Conservation (phyloP, 2,888 invertebrate species). For the Nephrocerus scutellatus region DNA sequence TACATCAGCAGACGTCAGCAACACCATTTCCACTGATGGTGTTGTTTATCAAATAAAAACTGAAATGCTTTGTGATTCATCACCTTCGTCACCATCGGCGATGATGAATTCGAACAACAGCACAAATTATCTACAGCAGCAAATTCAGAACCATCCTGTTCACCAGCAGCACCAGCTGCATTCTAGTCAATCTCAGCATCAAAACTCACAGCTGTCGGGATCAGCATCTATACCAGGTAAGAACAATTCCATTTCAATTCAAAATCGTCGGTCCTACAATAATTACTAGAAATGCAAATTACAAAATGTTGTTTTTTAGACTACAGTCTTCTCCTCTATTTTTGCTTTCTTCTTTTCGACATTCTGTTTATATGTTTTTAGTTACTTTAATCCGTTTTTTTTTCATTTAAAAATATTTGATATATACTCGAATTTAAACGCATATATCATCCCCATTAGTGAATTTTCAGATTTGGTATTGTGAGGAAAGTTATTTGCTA, state of each 20-base stretch:
- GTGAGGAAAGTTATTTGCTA: no score
- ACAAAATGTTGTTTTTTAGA: no score
- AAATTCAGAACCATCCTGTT: slow-evolving; percentile 15
- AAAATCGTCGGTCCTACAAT: no score
- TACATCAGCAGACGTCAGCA: slow-evolving; percentile 22
- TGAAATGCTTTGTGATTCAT: slow-evolving; percentile 40
- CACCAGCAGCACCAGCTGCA: slow-evolving; percentile 24
- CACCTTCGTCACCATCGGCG: slow-evolving; percentile 7
- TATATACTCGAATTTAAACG: no score
- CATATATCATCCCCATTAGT: no score
- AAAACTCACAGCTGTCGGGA: no score
- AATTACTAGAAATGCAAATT: no score
- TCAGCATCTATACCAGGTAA: no score
- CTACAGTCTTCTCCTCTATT: no score
- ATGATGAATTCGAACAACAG: slow-evolving; percentile 21
- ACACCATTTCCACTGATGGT: slow-evolving; percentile 32
- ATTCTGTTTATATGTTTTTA: not conserved
- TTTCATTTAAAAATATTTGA: slow-evolving; percentile 6
- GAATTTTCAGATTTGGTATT: no score
- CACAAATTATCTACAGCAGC: slow-evolving; percentile 25
- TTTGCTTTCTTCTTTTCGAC: not conserved
- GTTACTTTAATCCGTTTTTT: slow-evolving; percentile 8
- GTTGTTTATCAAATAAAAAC: slow-evolving; percentile 40
- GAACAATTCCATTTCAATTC: no score
- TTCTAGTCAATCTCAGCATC: slow-evolving; percentile 18